Base-by-base conservation (phyloP, 2,797 vertebrate genomes). In the Etheostoma perlongum region DNA sequence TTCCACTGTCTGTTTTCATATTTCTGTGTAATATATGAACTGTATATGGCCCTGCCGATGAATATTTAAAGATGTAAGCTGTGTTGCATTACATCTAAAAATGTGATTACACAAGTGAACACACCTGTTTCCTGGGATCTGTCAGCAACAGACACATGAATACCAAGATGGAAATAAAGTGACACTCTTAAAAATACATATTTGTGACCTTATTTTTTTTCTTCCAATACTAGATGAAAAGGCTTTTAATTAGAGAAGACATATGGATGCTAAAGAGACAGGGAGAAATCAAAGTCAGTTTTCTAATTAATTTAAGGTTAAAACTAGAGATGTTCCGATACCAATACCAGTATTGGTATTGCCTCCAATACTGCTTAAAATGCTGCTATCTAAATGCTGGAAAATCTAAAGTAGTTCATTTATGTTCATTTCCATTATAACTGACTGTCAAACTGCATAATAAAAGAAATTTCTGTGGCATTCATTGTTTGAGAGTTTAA, bases 131-230 rank as follows among this genome's bases (percentile, higher is more conserved):
- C 27, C 27, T 53, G 3, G 9, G 44, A 63, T 60, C 42, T 53
- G 57, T 62, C 55, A 13, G 46, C 51, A 9, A 4, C 27, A 47
- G 10, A 58, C 33, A 30, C 47, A 51, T 4, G 12, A 58, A 21
- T 18, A 13, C 21, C 19, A 14, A 21, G 23, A 49, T 9, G 8
- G 48, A 25, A 78, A 79, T 65, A 68, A 83, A 76, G n/a, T 51
- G n/a, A 72, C 4, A 0, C 42, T 61, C 3, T 11, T 40, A 2
- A 62, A 21, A 30, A 61, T 18, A 21, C 4, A 5, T 4, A 57
- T 52, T 30, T 53, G 21, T 57, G 25, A 30, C 36, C 19, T 67
- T 4, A 13, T 67, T 57, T 53, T 54, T 59, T 40, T 12, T 4
- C 7, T 40, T 40, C 46, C 15, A 9, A 12, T 18, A 11, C 5